A percentile compares a stretch with the other conserved stretches of the same genome.
These are phyloP conservation scores for Phylloscopus collybita DNA, from an alignment of 2,797 vertebrate genomes.

Conservation along the genomic window DNA sequence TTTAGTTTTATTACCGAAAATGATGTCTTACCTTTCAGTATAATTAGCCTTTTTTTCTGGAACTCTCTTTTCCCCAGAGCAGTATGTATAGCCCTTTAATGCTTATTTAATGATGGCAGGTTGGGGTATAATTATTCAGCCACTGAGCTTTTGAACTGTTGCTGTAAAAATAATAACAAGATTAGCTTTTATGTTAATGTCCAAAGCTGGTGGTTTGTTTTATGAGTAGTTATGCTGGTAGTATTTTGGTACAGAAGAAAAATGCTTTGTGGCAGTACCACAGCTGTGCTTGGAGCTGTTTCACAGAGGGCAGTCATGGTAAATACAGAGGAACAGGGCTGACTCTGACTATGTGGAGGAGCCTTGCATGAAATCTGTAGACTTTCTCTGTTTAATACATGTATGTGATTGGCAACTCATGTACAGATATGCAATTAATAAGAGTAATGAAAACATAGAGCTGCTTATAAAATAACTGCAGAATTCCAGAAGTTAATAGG, in stretches of 20 bases:
- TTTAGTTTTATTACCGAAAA: background rate
- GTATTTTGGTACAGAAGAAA: background rate
- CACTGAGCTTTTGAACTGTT: slow-evolving; percentile 26
- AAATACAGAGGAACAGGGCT: background rate
- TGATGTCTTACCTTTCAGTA: background rate
- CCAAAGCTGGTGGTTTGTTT: background rate
- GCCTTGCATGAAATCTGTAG: background rate
- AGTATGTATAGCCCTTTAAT: background rate
- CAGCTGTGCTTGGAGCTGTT: background rate
- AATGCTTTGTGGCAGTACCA: background rate
- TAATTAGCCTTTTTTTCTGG: background rate
- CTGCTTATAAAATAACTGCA: background rate
- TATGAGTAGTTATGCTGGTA: background rate
- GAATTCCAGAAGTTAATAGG: background rate
- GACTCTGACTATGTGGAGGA: background rate
- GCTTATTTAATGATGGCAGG: slow-evolving; percentile 13
- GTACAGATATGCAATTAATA: background rate
- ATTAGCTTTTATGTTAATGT: background rate
- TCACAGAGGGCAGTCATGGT: background rate
- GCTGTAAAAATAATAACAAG: background rate
- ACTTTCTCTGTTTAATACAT: background rate
- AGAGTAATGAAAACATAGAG: background rate
- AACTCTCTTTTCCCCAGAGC: slow-evolving; percentile 7
- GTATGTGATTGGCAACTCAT: background rate
- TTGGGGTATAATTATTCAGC: slow-evolving; percentile 24